Percentiles rank a stretch among this genome's conserved stretches.
Evolutionary conservation across 2,113 vertebrate genomes (phyloP).

Genomic region (Pandion haliaetus): DNA sequence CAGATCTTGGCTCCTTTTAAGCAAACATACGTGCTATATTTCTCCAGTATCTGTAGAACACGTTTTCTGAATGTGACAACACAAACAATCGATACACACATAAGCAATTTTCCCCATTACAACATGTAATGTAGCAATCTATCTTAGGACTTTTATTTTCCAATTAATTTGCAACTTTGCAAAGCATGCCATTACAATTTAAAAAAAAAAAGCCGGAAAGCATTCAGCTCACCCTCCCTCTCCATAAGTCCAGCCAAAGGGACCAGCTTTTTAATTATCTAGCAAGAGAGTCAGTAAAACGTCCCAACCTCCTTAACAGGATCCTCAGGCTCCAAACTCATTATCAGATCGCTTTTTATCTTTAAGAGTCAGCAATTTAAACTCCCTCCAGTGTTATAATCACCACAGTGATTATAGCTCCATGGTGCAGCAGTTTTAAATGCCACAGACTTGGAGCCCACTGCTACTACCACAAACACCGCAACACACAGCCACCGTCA

Average conservation of each 20-base stretch:
- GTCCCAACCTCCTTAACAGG: background rate
- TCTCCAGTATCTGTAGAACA: background rate
- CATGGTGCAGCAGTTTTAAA: background rate
- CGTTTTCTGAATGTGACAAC: background rate
- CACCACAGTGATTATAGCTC: background rate
- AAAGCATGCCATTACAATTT: background rate
- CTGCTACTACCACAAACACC: background rate
- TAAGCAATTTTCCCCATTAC: background rate
- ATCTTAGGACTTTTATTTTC: background rate
- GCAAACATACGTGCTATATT: background rate
- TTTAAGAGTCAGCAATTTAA: conserved; percentile 5
- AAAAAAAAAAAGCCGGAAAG: background rate
- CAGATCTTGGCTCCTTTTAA: background rate
- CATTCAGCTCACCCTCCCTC: background rate
- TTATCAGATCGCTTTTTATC: conserved; percentile 5
- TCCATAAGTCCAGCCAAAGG: background rate
- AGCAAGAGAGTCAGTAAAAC: background rate
- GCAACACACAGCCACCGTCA: background rate
- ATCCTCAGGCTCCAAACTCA: conserved; percentile 31
- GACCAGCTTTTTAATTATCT: background rate
- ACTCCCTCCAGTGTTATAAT: conserved; percentile 1
- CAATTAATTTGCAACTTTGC: background rate
- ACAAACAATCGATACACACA: background rate
- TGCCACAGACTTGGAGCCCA: background rate
- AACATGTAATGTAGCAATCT: background rate